Evolutionary conservation across 2,797 vertebrate genomes (phyloP), one percentile per base, ranked within the genome.

Genomic region (Sphenodon punctatus): DNA sequence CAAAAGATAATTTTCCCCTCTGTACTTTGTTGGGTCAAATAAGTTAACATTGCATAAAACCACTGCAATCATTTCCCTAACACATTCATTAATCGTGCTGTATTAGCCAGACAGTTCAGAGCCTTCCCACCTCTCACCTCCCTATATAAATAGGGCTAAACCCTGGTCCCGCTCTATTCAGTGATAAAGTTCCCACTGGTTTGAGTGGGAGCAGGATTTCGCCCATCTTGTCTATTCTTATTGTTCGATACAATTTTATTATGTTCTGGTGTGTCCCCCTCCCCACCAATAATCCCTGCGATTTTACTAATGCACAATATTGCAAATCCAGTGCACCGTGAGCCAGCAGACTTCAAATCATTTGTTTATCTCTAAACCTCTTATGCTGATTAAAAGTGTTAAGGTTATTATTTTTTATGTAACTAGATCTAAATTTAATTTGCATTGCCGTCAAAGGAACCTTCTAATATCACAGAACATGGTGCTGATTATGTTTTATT

Each of bases 331-430:
- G 85, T 84, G 70, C 87, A 88, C 89, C 91, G 90, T 80, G 84
- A 85, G 88, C 89, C 86, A 84, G 90, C 87, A 90, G 90, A 87
- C 87, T 88, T 89, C 68, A 90, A 91, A 90, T 94, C 85, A 92
- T 91, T 94, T 89, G 88, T 89, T 45, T 83, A 80, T 90, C 91
- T 89, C 68, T 94, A 93, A 93, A 91, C 91, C 93, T 93, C 93
- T 92, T 94, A 92, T 20, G 51, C 91, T 92, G 93, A 93, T 93
- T 93, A 83, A 92, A 92, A 91, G 88, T 93, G 87, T 91, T 93
- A 92, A 92, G 87, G 75, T 91, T 92, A 92, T 94, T 93, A 80
- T 90, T 89, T 92, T 94, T 94, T 93, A 93, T 94, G 86, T 93
- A 94, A 94, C 93, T 66, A 22, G n/a, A 70, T 90, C 91, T 92